Evolutionary conservation across 2,797 vertebrate genomes (phyloP), one percentile per base, ranked within the genome.

Genomic region (Mallotus villosus): DNA sequence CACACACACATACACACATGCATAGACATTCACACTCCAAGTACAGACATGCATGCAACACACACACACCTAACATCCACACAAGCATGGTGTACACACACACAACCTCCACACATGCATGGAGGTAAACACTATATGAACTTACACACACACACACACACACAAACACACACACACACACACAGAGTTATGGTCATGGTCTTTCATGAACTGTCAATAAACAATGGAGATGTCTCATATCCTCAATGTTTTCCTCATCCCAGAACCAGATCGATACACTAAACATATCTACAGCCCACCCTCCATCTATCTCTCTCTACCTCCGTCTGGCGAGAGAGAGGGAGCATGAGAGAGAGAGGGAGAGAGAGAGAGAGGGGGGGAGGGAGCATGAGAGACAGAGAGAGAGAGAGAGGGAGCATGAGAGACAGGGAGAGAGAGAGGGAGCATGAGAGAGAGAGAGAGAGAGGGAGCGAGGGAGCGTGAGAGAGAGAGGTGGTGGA

Each of bases 281-380:
- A 34, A 34, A 34, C 32, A 34, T 34, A 34, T 21, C 34, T 46
- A 9, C 72, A 75, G 24, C 21, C 21, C 24, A 5, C 57, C n/a
- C 75, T 71, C 63, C 73, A 63, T 76, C 61, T 66, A 71, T 74
- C 78, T 68, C 73, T 63, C 57, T 55, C 72, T 66, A 41, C 51
- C 62, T 75, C 74, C 65, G 79, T 76, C 21, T 67, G 71, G 14
- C 77, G 32, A 6, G 32, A 7, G 32, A 34, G 32, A 34, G 59
- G 14, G 21, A 3, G 8, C 2, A 24, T 14, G 59, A 61, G 21
- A 12, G 22, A 24, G 59, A 5, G 22, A 64, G 64, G 58, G 46
- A 51, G 55, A 61, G 9, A 21, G 72, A 16, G 72, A 21, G 21
- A 60, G n/a, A n/a, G n/a, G n/a, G n/a, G n/a, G n/a, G n/a, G 58